Base-by-base conservation (phyloP, 2,113 vertebrate genomes). In the Muntiacus muntjak region DNA sequence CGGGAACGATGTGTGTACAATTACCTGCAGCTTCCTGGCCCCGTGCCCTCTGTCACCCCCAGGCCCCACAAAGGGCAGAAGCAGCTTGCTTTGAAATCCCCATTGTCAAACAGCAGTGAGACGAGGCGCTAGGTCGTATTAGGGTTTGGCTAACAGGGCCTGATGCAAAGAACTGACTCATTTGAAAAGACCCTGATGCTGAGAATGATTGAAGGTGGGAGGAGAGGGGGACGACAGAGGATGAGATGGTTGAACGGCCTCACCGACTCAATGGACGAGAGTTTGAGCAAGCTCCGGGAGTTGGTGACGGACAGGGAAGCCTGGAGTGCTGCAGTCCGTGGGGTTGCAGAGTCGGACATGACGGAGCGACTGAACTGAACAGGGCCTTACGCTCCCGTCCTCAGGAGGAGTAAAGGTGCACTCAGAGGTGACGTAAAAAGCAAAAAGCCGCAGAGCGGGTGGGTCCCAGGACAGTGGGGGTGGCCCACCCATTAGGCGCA, bases 341-440 rank as follows among this genome's bases (percentile, higher is more conserved):
- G 67, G 67, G 36, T 40, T 0, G 0, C n/a, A 74, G 10, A 74
- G 67, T 40, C 2, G 5, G 5, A 40, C 36, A 74, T 1, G 0
- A 25, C 10, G 3, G 36, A 40, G 36, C 10, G 5, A 23, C 10
- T 71, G 67, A 71, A 12, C 67, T 71, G 19, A 57, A 9, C 0
- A 10, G 25, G 11, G 45, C 16, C 78, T 81, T 5, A 12, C 0
- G 6, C n/a, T 9, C 17, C 28, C 13, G 47, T 78, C 10, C 23
- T 26, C 19, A 0, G 7, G 11, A 54, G 5, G 5, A n/a, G 30
- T 11, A 19, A 36, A 83, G 17, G 45, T 21, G 33, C 0, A 0
- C 1, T 12, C 28, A n/a, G 60, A 78, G 8, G 57, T n/a, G 9
- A 64, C 0, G 12, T 19, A 55, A 4, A 33, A 23, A 12, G 50